These are phyloP conservation scores for Hydrocynus forskahlii DNA, from an alignment of 2,797 vertebrate species.

Conservation along the genomic window DNA sequence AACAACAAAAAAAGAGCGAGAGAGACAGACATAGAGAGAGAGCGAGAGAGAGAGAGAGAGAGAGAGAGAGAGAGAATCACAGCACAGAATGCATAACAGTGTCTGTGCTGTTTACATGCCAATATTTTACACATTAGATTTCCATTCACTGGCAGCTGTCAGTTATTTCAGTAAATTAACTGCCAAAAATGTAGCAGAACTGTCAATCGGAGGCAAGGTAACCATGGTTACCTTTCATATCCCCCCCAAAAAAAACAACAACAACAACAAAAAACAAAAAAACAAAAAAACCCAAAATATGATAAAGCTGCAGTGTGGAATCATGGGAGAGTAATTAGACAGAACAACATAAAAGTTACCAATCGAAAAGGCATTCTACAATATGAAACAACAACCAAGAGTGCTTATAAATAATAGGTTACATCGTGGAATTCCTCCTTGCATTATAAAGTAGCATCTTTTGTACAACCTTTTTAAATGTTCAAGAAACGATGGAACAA, in stretches of 20 bases:
- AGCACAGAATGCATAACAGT: constrained; percentile 94
- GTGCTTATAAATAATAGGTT: constrained; percentile 94
- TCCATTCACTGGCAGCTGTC: constrained; percentile 94
- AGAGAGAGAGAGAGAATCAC: constrained; percentile 64
- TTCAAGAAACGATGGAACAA: constrained; percentile 90
- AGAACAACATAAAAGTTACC: constrained; percentile 87
- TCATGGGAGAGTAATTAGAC: constrained; percentile 97
- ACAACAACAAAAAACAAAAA: not conserved
- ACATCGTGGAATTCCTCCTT: constrained; percentile 90
- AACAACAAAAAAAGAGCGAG: constrained; percentile 87
- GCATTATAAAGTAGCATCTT: constrained; percentile 95
- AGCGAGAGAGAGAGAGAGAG: constrained; percentile 62
- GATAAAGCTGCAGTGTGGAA: constrained; percentile 96
- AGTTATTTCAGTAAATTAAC: constrained; percentile 98
- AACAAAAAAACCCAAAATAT: constrained; percentile 72
- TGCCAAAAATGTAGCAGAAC: constrained; percentile 94
- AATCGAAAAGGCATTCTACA: constrained; percentile 89
- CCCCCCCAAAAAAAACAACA: constrained; percentile 65
- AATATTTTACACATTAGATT: constrained; percentile 94
- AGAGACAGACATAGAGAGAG: constrained; percentile 73
- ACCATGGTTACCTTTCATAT: constrained; percentile 98
- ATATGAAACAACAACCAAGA: constrained; percentile 90
- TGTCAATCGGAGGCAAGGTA: constrained; percentile 92
- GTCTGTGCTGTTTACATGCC: constrained; percentile 99
- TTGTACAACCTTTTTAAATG: constrained; percentile 94